Evolutionary conservation across 2,888 invertebrate genomes (phyloP).

Genomic region (Ophion slaviceki): DNA sequence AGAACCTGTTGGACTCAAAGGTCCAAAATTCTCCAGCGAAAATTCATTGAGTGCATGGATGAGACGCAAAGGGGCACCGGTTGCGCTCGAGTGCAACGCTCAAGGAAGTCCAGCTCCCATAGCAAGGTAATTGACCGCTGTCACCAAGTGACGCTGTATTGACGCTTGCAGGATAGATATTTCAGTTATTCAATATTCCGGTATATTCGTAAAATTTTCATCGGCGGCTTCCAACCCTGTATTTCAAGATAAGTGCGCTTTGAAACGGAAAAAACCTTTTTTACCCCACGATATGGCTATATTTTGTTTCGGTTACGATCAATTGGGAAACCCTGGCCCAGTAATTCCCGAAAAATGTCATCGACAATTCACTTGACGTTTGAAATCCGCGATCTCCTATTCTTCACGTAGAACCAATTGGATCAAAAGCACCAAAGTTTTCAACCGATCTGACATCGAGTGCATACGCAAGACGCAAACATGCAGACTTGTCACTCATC

Average conservation of each 20-base stretch:
- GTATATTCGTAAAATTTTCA: neutral
- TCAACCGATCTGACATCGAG: conserved; percentile 74
- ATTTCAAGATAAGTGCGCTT: neutral
- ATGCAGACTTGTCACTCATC: conserved; percentile 70
- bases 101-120: conserved; percentile 89
- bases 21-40: conserved; percentile 86
- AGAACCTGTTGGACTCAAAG: conserved; percentile 86
- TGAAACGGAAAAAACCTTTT: neutral
- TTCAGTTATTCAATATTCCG: neutral
- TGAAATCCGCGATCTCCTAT: neutral
- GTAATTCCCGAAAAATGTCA: conserved; percentile 6
- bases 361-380: neutral
- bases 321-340: conserved; percentile 59
- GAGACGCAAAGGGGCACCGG: conserved; percentile 76
- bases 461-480: conserved; percentile 58
- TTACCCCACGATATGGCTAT: neutral
- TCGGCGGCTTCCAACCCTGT: neutral
- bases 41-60: conserved; percentile 80
- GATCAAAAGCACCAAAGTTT: conserved; percentile 85
- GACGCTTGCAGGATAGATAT: neutral
- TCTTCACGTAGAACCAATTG: conserved; percentile 85
- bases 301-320: neutral
- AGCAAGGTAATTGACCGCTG: conserved; percentile 86
- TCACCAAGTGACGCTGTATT: neutral
- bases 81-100: conserved; percentile 88